These are phyloP conservation scores for Cirrhinus mrigala DNA, from an alignment of 2,797 vertebrate genomes.

Conservation along the genomic window DNA sequence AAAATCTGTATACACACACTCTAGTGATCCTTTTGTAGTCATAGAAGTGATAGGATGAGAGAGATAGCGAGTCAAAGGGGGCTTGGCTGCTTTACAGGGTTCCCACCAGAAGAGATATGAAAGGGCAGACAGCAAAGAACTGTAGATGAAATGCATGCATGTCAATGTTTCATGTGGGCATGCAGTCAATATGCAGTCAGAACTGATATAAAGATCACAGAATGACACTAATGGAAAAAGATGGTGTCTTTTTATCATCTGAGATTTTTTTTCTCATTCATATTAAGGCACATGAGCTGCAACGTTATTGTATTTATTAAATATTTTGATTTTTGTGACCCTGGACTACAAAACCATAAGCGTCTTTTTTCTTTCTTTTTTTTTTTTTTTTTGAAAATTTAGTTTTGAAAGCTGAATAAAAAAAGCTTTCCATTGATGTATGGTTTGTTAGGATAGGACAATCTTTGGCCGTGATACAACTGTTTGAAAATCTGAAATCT, in stretches of 20 bases:
- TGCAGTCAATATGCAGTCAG: neutral
- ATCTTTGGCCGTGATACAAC: too few species aligned
- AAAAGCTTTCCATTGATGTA: too few species aligned
- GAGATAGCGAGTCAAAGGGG: neutral
- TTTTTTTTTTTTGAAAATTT: too few species aligned
- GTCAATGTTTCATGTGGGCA: neutral
- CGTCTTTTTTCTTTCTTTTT: too few species aligned
- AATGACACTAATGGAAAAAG: neutral
- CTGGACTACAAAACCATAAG: too few species aligned
- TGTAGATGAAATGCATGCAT: conserved; percentile 21
- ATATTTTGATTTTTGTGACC: neutral
- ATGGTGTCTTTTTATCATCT: too few species aligned
- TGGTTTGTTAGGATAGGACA: too few species aligned
- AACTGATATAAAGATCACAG: neutral
- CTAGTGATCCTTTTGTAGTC: neutral
- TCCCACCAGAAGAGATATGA: conserved; percentile 1
- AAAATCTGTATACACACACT: neutral
- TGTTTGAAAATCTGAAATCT: too few species aligned
- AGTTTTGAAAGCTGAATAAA: too few species aligned
- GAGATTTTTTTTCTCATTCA: neutral
- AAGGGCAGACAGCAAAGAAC: conserved; percentile 26
- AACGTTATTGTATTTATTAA: neutral
- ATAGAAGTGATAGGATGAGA: neutral
- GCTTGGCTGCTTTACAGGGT: conserved; percentile 29
- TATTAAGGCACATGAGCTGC: neutral